A percentile compares a stretch with the other conserved stretches of the same genome.
phyloP scores from a whole-genome alignment of 2,888 invertebrate species.

The Notocelia uddmanniana region DNA sequence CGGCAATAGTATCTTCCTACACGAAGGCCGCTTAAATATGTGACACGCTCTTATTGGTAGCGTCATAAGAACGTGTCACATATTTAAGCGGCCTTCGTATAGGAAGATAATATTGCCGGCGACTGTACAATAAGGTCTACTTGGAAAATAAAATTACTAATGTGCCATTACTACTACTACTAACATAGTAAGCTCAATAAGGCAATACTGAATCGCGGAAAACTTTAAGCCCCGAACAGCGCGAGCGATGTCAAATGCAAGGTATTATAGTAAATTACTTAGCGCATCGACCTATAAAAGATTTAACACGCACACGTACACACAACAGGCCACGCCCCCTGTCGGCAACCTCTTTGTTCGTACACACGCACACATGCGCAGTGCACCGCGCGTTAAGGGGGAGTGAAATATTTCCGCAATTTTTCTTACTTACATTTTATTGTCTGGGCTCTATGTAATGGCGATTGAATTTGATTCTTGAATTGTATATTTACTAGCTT shows the following conservation, averaged over 20 bases:
- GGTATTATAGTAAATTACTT: constrained; percentile 83
- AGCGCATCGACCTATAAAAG: constrained; percentile 85
- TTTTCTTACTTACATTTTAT: constrained; percentile 75
- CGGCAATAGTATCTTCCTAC: too few species aligned
- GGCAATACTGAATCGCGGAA: constrained; percentile 25
- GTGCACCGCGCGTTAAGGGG: constrained; percentile 64
- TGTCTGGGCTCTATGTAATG: constrained; percentile 58
- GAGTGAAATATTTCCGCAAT: constrained; percentile 72
- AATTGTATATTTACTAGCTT: constrained; percentile 1
- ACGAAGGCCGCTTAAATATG: too few species aligned
- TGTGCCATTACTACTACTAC: too few species aligned
- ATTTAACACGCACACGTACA: constrained; percentile 70
- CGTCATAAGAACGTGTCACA: too few species aligned
- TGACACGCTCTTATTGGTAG: too few species aligned
- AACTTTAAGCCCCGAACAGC: constrained; percentile 46
- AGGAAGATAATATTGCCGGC: too few species aligned
- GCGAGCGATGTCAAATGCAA: constrained; percentile 74
- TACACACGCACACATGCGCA: constrained; percentile 71
- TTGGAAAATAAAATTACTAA: too few species aligned
- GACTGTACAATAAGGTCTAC: too few species aligned
- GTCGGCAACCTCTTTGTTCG: constrained; percentile 69
- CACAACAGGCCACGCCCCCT: constrained; percentile 64
- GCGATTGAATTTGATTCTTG: constrained; percentile 54
- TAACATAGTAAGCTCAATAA: too few species aligned
- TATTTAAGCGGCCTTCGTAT: too few species aligned